Conservation (phyloP, 2,113 vertebrate species). For the Recurvirostra avosetta region DNA sequence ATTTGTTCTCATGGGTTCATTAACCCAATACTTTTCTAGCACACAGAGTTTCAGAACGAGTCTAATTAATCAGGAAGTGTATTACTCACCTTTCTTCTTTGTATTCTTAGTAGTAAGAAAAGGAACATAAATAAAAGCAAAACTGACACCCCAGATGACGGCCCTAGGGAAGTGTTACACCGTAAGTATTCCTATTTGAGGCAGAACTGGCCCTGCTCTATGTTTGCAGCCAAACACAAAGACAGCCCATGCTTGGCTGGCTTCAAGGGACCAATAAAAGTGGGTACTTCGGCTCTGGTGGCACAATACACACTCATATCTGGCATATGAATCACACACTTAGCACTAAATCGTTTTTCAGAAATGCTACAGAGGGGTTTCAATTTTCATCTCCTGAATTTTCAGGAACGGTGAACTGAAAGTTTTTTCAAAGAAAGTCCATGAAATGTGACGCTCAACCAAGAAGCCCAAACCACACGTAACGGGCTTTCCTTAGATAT, state of each 20-base stretch:
- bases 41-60: background rate
- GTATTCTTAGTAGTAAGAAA: background rate
- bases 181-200: background rate
- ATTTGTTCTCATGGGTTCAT: background rate
- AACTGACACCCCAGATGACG: background rate
- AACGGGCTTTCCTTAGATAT: background rate
- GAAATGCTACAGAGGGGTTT: background rate
- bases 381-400: background rate
- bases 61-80: background rate
- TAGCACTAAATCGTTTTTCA: background rate
- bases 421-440: background rate
- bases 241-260: accelerated
- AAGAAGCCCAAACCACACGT: background rate
- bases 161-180: background rate
- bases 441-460: background rate
- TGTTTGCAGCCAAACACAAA: background rate
- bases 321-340: background rate
- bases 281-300: background rate
- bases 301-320: background rate
- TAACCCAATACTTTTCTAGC: background rate
- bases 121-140: background rate
- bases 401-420: background rate
- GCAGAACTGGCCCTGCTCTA: background rate
- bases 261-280: background rate
- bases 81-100: background rate